phyloP scores from a whole-genome alignment of 2,113 vertebrate genomes.

The Cochlearius cochlearius region DNA sequence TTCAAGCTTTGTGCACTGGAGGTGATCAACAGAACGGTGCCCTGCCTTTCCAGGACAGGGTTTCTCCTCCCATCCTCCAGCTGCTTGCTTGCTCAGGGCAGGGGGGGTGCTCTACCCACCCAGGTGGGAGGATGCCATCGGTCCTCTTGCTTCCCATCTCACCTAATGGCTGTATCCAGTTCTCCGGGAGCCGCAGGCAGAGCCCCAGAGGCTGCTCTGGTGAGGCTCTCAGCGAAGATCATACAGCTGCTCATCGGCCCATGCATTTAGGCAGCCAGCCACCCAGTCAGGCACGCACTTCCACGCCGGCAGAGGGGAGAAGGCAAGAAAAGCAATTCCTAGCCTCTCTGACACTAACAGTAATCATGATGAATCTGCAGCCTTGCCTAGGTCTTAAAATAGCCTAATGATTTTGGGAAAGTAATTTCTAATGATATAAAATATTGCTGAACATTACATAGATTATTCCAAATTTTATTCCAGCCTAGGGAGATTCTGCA shows the following conservation, averaged over 20 bases:
- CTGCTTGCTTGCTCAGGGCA: neutral
- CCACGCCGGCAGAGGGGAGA: rapidly evolving
- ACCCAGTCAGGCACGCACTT: neutral
- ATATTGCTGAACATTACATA: neutral
- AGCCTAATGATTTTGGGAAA: neutral
- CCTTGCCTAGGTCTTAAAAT: neutral
- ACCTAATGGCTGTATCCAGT: neutral
- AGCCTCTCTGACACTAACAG: neutral
- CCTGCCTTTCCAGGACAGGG: neutral
- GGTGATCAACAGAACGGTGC: neutral
- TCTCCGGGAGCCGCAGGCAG: neutral
- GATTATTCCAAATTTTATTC: conserved; percentile 31
- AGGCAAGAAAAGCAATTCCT: neutral
- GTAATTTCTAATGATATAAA: conserved; percentile 18
- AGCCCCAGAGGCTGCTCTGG: neutral
- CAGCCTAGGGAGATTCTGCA: neutral
- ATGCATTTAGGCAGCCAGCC: neutral
- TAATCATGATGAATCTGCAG: conserved; percentile 5
- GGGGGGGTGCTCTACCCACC: rapidly evolving
- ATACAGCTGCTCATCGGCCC: neutral
- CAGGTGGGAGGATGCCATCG: neutral
- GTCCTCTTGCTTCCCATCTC: neutral
- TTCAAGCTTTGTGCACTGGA: neutral
- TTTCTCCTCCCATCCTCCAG: neutral
- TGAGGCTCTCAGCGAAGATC: neutral